Percentiles rank a stretch among this genome's conserved stretches.
These are phyloP conservation scores for Drosophila birchii DNA, from an alignment of 2,888 invertebrate species.

Conservation along the genomic window DNA sequence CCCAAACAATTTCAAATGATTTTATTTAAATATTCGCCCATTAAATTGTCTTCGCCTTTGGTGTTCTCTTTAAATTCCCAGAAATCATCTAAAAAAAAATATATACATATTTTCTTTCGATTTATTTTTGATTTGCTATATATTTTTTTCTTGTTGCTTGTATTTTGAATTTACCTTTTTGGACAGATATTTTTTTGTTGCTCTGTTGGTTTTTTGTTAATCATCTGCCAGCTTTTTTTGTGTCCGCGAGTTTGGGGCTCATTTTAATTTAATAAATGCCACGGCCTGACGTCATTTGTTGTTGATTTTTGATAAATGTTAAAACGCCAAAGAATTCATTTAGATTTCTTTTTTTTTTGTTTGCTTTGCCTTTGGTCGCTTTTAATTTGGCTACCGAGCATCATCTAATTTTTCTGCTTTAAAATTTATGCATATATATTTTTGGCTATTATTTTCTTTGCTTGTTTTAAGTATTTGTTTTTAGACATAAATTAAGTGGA, in stretches of 20 bases:
- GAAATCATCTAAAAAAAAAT: conserved; percentile 33
- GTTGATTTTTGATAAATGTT: conserved; percentile 61
- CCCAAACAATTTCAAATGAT: conserved; percentile 1
- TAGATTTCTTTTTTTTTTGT: conserved; percentile 9
- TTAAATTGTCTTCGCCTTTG: conserved; percentile 24
- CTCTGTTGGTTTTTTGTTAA: conserved; percentile 35
- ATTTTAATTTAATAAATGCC: conserved; percentile 60
- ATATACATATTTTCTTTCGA: conserved; percentile 18
- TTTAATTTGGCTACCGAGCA: conserved; percentile 42
- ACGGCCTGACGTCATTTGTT: conserved; percentile 75
- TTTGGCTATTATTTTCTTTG: conserved; percentile 5
- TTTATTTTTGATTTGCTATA: conserved; percentile 27
- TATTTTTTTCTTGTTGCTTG: conserved; percentile 13
- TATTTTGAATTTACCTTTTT: conserved; percentile 38
- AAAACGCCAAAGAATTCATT: conserved; percentile 52
- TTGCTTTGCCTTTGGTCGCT: conserved; percentile 11
- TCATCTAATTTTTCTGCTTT: conserved; percentile 50
- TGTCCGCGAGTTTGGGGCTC: conserved; percentile 41
- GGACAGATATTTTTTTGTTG: conserved; percentile 31
- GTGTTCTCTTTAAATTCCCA: conserved; percentile 29
- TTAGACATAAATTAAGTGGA: conserved; percentile 50
- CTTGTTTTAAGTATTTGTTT: conserved; percentile 45
- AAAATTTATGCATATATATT: conserved; percentile 53
- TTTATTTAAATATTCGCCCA: conserved; percentile 19
- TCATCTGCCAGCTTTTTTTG: conserved; percentile 35